A percentile compares a stretch with the other conserved stretches of the same genome.
These are phyloP conservation scores for Holothuria glaberrima DNA, from an alignment of 35 echinoderm and acorn worm species.

Conservation along the genomic window DNA sequence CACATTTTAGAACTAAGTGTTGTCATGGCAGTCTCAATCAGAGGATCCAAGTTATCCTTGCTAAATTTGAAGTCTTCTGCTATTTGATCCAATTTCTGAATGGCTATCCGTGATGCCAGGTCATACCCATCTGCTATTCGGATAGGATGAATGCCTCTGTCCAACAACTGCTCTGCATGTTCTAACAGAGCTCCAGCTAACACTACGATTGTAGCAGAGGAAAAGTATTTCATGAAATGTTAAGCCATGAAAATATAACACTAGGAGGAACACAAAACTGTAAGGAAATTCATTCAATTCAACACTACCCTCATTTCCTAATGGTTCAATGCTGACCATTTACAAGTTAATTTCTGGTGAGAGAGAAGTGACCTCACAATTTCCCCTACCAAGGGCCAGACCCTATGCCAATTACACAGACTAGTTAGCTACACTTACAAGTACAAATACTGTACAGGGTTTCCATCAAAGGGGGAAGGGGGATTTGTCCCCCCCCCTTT, in stretches of 20 bases:
- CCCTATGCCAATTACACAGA: no score
- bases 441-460: no score
- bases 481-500: no score
- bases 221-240: not conserved
- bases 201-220: slow-evolving; percentile 40
- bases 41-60: slow-evolving; percentile 84
- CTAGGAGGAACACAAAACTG: no score
- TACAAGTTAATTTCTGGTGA: no score
- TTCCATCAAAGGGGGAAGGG: no score
- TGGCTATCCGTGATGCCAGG: slow-evolving; percentile 87
- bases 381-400: no score
- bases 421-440: no score
- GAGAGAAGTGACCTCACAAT: no score
- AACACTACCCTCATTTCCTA: not conserved
- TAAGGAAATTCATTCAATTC: not conserved
- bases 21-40: slow-evolving; percentile 93
- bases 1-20: slow-evolving; percentile 98
- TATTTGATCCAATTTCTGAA: slow-evolving; percentile 80
- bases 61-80: slow-evolving; percentile 83
- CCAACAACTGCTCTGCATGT: slow-evolving; percentile 86
- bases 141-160: slow-evolving; percentile 94
- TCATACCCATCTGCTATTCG: slow-evolving; percentile 97
- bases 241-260: no score
- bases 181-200: slow-evolving; percentile 91
- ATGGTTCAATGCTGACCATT: not conserved